Conservation (phyloP, 2,888 invertebrate genomes). For the Calliscelio sp. region DNA sequence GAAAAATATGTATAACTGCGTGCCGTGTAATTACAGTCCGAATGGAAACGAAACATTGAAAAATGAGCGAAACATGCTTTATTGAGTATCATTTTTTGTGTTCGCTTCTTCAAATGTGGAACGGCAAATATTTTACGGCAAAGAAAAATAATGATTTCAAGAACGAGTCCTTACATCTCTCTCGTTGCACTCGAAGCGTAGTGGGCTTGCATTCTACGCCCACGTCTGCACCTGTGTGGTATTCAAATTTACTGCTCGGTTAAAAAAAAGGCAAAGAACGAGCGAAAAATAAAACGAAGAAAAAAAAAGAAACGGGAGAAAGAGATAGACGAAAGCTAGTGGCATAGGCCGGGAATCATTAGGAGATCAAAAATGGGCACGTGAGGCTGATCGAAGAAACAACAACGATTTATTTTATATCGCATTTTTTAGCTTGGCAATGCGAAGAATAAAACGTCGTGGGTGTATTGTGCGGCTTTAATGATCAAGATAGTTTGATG, state of each 20-base stretch:
- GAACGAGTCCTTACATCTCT: slow-evolving; percentile 73
- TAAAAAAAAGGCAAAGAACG: slow-evolving; percentile 24
- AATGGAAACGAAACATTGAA: slow-evolving; percentile 61
- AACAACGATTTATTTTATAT: slow-evolving; percentile 60
- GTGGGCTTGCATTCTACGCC: slow-evolving; percentile 73
- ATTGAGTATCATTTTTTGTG: slow-evolving; percentile 62
- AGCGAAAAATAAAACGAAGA: slow-evolving; percentile 24
- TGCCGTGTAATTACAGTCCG: slow-evolving; percentile 43
- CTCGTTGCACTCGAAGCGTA: slow-evolving; percentile 72
- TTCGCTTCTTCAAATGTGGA: slow-evolving; percentile 69
- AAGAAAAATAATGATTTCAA: slow-evolving; percentile 73
- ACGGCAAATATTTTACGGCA: slow-evolving; percentile 70
- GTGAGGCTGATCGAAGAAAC: slow-evolving; percentile 65
- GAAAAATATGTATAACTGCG: slow-evolving; percentile 31
- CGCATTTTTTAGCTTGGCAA: slow-evolving; percentile 50
- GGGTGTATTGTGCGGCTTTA: slow-evolving; percentile 70
- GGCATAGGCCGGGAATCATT: slow-evolving; percentile 65
- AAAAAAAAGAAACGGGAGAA: slow-evolving; percentile 4
- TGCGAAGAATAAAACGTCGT: slow-evolving; percentile 67
- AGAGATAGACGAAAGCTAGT: slow-evolving; percentile 52
- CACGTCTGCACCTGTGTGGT: slow-evolving; percentile 75
- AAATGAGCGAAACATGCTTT: slow-evolving; percentile 66
- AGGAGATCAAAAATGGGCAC: slow-evolving; percentile 72
- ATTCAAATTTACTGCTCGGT: slow-evolving; percentile 68
- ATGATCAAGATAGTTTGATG: slow-evolving; percentile 68